Percentiles rank a stretch among this genome's conserved stretches.
phyloP scores from a whole-genome alignment of 2,888 invertebrate species.

The Lithosia quadra region DNA sequence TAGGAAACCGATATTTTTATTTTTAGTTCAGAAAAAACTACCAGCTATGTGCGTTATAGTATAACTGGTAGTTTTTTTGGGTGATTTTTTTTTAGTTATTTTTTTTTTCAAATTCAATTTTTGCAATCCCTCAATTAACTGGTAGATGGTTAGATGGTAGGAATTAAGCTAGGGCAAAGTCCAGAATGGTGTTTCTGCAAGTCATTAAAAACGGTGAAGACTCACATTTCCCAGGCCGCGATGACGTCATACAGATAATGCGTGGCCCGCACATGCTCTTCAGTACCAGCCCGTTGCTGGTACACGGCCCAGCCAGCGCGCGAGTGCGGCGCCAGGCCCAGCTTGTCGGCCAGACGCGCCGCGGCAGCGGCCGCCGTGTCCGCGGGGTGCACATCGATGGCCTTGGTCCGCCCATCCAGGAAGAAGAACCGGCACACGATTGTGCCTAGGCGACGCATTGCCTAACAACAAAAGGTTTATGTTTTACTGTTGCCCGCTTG shows the following conservation, averaged over 20 bases:
- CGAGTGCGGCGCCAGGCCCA: slow-evolving; percentile 90
- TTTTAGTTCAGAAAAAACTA: neutral
- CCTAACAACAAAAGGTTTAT: slow-evolving; percentile 80
- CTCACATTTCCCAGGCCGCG: slow-evolving; percentile 97
- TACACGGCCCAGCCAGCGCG: slow-evolving; percentile 98
- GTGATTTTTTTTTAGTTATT: too few species aligned
- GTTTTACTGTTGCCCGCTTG: too few species aligned
- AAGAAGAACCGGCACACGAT: slow-evolving; percentile 98
- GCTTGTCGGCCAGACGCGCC: slow-evolving; percentile 94
- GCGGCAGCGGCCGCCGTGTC: slow-evolving; percentile 97
- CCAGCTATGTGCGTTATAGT: neutral
- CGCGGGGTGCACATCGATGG: slow-evolving; percentile 97
- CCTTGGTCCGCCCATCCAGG: slow-evolving; percentile 97
- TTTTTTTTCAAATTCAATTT: too few species aligned
- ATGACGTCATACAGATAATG: slow-evolving; percentile 98
- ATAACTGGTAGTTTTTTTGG: too few species aligned
- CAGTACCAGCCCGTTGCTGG: slow-evolving; percentile 94
- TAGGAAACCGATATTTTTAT: neutral
- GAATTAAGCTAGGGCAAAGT: too few species aligned
- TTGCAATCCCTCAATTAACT: too few species aligned
- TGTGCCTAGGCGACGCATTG: slow-evolving; percentile 95
- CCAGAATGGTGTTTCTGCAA: too few species aligned
- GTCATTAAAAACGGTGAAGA: slow-evolving; percentile 32
- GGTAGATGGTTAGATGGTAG: too few species aligned
- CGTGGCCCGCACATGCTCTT: slow-evolving; percentile 96